A percentile compares a stretch with the other conserved stretches of the same genome.
These are phyloP conservation scores for Setipinna tenuifilis DNA, from an alignment of 2,797 vertebrate genomes.

Conservation along the genomic window DNA sequence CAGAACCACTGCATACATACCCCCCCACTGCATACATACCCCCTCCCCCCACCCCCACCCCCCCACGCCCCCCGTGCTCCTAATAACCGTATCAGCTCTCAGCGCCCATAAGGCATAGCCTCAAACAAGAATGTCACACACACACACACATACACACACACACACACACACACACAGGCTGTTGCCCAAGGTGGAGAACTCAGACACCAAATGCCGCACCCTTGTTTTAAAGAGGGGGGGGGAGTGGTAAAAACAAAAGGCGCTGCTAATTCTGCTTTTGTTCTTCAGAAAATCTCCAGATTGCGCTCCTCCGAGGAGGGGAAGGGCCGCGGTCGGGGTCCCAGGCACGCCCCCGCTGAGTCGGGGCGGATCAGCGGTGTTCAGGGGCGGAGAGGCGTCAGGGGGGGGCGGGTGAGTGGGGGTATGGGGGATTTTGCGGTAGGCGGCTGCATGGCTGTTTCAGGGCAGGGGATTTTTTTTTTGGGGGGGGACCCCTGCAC, in stretches of 20 bases:
- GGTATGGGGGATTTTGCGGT: constrained; percentile 29
- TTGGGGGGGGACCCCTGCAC: constrained; percentile 67
- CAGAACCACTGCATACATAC: background rate
- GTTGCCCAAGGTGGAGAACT: constrained; percentile 47
- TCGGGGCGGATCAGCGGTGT: constrained; percentile 48
- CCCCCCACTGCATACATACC: background rate
- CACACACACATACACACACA: constrained; percentile 16
- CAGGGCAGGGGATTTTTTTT: constrained; percentile 52
- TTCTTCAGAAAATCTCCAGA: constrained; percentile 61
- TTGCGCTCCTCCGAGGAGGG: constrained; percentile 58
- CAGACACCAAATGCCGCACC: constrained; percentile 52
- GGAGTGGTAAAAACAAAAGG: constrained; percentile 63
- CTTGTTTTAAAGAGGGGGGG: constrained; percentile 13
- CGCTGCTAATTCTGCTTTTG: constrained; percentile 63
- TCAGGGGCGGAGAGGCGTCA: constrained; percentile 16
- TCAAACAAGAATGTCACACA: constrained; percentile 5
- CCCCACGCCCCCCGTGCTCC: background rate
- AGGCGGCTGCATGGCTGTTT: constrained; percentile 59
- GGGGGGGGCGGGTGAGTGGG: too few species aligned
- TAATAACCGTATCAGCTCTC: constrained; percentile 3
- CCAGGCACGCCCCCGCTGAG: constrained; percentile 68
- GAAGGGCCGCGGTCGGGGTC: constrained; percentile 42
- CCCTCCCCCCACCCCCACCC: too few species aligned
- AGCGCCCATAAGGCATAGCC: background rate
- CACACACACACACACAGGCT: background rate